A percentile compares a stretch with the other conserved stretches of the same genome.
These are phyloP conservation scores for Leptothorax acervorum DNA, from an alignment of 2,888 invertebrate genomes.

Conservation along the genomic window DNA sequence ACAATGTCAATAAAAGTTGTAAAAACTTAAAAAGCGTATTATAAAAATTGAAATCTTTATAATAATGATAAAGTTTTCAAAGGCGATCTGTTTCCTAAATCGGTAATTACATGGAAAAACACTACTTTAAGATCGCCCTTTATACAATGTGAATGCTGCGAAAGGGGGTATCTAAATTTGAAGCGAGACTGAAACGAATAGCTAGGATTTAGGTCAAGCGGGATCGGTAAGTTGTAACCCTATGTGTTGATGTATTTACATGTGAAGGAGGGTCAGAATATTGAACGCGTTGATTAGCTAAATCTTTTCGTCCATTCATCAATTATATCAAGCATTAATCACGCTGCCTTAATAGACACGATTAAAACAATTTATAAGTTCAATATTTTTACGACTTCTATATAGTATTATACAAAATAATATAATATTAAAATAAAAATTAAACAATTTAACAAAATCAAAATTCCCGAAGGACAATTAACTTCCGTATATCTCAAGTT, in stretches of 20 bases:
- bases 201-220: constrained; percentile 78
- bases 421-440: neutral
- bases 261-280: neutral
- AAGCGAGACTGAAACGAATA: constrained; percentile 72
- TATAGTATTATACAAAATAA: too few relatives aligned
- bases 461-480: neutral
- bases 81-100: neutral
- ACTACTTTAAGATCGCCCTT: constrained; percentile 47
- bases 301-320: neutral
- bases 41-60: neutral
- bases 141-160: constrained; percentile 68
- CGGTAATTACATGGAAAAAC: neutral
- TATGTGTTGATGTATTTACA: constrained; percentile 32
- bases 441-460: neutral
- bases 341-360: neutral
- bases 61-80: neutral
- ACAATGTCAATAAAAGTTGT: neutral
- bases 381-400: neutral
- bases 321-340: neutral
- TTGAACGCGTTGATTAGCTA: neutral
- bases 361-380: neutral
- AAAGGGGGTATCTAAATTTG: constrained; percentile 80
- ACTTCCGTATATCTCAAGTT: neutral
- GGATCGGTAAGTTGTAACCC: constrained; percentile 75
- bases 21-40: neutral